Conservation (phyloP, 2,113 vertebrate species). For the Cygnus buccinator region DNA sequence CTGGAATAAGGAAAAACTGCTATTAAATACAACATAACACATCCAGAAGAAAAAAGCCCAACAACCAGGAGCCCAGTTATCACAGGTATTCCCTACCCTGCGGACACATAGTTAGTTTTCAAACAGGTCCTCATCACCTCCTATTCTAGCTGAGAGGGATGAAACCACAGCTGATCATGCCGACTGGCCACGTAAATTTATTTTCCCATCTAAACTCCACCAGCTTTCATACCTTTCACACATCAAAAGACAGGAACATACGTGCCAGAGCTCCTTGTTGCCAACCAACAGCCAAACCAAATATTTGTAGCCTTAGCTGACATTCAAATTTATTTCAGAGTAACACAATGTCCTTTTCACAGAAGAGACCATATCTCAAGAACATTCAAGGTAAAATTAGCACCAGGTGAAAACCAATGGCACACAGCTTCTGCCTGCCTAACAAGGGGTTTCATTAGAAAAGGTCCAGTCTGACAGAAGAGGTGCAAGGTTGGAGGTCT, state of each 20-base stretch:
- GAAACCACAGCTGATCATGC: not conserved
- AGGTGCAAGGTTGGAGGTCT: not conserved
- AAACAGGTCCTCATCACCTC: not conserved
- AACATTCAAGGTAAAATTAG: not conserved
- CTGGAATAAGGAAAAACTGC: not conserved
- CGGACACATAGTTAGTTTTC: accelerated
- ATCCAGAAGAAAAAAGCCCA: not conserved
- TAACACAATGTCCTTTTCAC: not conserved
- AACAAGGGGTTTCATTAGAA: not conserved
- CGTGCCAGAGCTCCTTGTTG: not conserved
- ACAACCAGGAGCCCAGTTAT: not conserved
- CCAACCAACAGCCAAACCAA: not conserved
- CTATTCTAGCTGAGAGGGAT: not conserved
- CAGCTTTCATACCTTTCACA: not conserved
- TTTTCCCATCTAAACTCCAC: not conserved
- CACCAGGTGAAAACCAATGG: not conserved
- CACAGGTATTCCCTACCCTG: not conserved
- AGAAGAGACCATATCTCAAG: not conserved
- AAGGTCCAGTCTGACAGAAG: not conserved
- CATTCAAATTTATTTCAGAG: not conserved
- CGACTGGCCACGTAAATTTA: not conserved
- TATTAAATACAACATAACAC: not conserved
- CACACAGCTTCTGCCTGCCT: not conserved
- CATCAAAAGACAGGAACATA: not conserved
- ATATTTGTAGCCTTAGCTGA: not conserved